Base-by-base conservation (phyloP, 2,797 vertebrate species). In the Peromyscus nudipes region DNA sequence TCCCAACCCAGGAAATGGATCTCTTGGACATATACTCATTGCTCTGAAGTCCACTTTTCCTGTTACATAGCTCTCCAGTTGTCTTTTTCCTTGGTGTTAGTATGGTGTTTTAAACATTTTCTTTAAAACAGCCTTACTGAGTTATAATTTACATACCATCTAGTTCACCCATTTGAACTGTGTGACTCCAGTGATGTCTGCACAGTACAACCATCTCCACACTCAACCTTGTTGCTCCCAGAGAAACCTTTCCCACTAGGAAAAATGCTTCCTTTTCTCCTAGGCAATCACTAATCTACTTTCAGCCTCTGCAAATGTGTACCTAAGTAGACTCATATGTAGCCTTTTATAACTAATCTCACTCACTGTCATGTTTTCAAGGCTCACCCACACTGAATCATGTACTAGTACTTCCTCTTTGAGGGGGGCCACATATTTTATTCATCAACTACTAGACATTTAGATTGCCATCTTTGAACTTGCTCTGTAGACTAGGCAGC, bases 21-120 rank as follows among this genome's bases (percentile, higher is more conserved):
- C 2, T 75, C 34, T 46, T 57, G 29, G 76, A 13, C 87, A 65
- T 81, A 62, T 77, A 65, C 29, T 69, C 25, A 77, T 77, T 92
- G 43, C 73, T 81, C 49, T 94, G 71, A 89, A 89, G 83, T 94
- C 46, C 79, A 75, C 14, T 92, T 91, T 83, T 31, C 34, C 3
- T 84, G 79, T 21, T 87, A 52, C 81, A 23, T 8, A 92, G 73
- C 57, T 57, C 46, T 57, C 9, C 11, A 16, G 6, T 62, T 92
- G 37, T 79, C 82, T 81, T 79, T 85, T 67, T 34, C 82, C 12
- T 71, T 65, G 94, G 73, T 60, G 62, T 67, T 77, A 89, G 29
- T 6, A 62, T n/a, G 57, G 17, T 19, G 34, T 92, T 96, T 93
- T 65, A 64, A 67, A 23, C 29, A 55, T 57, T 64, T 46, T 79